These are phyloP conservation scores for Cremastinae sp. DNA, from an alignment of 2,888 invertebrate genomes.

Conservation along the genomic window DNA sequence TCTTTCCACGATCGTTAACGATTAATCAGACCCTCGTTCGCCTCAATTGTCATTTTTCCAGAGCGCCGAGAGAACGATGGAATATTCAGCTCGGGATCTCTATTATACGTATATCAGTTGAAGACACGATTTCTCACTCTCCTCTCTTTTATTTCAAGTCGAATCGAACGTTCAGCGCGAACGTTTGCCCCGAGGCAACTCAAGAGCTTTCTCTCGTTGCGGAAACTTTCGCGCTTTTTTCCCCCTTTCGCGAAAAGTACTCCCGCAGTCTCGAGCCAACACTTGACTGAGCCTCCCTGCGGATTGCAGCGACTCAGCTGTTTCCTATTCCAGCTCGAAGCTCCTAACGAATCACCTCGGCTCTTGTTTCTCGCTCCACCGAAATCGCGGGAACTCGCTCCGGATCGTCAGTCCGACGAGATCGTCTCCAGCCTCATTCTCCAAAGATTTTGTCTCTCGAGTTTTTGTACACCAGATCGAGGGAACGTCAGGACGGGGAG, in stretches of 20 bases:
- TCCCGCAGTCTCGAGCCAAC: conserved; percentile 11
- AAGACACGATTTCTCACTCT: not conserved
- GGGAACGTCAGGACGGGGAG: conserved; percentile 8
- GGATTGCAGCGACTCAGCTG: conserved; percentile 28
- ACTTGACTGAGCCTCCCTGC: conserved; percentile 24
- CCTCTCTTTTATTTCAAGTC: too few relatives aligned
- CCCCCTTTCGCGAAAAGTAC: not conserved
- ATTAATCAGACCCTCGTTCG: conserved; percentile 32
- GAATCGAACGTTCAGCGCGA: not conserved
- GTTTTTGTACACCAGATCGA: conserved; percentile 1
- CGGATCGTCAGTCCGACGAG: too few relatives aligned
- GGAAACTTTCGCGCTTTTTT: conserved; percentile 11
- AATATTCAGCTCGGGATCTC: too few relatives aligned
- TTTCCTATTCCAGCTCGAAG: conserved; percentile 29
- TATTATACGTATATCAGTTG: too few relatives aligned
- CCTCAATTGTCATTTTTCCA: conserved; percentile 29
- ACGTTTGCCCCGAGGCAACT: too few relatives aligned
- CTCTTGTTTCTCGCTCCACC: conserved; percentile 24
- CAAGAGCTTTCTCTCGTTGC: not conserved
- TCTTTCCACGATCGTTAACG: conserved; percentile 25
- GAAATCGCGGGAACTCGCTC: conserved; percentile 20
- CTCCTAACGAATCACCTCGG: conserved; percentile 15
- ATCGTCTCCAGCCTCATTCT: too few relatives aligned
- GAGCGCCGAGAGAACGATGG: too few relatives aligned
- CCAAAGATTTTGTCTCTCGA: not conserved